Evolutionary conservation across 2,113 vertebrate species (phyloP).

Genomic region (Pseudorhombus dupliciocellatus): DNA sequence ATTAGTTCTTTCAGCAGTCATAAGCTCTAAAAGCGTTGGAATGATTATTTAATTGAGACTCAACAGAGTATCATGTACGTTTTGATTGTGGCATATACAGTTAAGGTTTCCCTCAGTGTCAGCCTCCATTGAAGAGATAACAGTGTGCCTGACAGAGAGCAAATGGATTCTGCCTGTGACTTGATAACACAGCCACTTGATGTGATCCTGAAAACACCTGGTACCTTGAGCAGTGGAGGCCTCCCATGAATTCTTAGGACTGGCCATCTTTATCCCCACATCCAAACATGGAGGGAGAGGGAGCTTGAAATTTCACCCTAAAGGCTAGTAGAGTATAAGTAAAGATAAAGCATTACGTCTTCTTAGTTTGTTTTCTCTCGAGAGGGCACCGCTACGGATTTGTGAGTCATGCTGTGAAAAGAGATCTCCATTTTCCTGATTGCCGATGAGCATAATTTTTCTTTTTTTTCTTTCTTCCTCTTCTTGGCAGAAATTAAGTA

Average conservation of each 20-base stretch:
- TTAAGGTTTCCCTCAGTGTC: not conserved
- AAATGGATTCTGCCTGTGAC: not conserved
- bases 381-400: conserved; percentile 23
- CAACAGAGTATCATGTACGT: not conserved
- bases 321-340: conserved; percentile 11
- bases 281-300: conserved; percentile 5
- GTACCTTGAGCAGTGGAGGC: conserved; percentile 42
- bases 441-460: conserved; percentile 31
- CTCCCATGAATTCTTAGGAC: conserved; percentile 23
- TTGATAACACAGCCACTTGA: conserved; percentile 27
- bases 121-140: not conserved
- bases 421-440: conserved; percentile 36
- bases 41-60: not conserved
- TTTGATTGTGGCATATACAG: not conserved
- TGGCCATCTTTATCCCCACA: conserved; percentile 28
- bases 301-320: conserved; percentile 34
- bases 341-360: conserved; percentile 34
- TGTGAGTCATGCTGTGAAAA: conserved; percentile 54
- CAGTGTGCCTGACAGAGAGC: conserved; percentile 24
- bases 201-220: conserved; percentile 28
- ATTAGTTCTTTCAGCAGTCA: not conserved
- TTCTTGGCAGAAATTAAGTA: not conserved
- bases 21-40: not conserved
- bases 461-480: not conserved
- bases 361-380: conserved; percentile 32